A percentile compares a stretch with the other conserved stretches of the same genome.
These are phyloP conservation scores for Neolamprologus kungweensis DNA, from an alignment of 2,113 vertebrate genomes.

Conservation along the genomic window DNA sequence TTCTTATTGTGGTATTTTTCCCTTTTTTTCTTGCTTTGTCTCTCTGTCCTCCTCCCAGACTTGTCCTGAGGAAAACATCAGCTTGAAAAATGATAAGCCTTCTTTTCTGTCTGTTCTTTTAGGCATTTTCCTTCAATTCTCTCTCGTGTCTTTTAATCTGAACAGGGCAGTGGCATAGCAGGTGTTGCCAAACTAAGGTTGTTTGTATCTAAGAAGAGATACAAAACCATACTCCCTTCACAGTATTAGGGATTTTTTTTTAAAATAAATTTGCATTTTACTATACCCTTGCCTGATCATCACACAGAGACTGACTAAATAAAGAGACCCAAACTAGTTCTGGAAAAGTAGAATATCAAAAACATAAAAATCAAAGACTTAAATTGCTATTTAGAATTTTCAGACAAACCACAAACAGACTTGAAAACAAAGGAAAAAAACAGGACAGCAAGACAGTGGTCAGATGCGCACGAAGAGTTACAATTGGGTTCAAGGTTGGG, in stretches of 20 bases:
- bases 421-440: background rate
- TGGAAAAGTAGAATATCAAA: background rate
- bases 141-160: background rate
- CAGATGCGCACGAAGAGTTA: background rate
- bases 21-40: background rate
- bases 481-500: background rate
- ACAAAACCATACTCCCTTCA: background rate
- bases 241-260: fast-evolving
- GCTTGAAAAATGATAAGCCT: conserved; percentile 35
- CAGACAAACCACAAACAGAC: background rate
- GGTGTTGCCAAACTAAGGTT: background rate
- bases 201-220: background rate
- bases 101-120: background rate
- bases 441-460: background rate
- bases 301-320: background rate
- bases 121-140: background rate
- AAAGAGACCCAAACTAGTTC: background rate
- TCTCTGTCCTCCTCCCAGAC: background rate
- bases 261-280: background rate
- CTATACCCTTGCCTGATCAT: background rate
- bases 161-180: background rate
- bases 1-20: conserved; percentile 49
- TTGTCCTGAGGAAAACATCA: conserved; percentile 23
- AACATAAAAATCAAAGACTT: background rate
- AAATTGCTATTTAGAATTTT: background rate